Conservation (phyloP, 2,113 vertebrate genomes). For the Butastur rufipennis region DNA sequence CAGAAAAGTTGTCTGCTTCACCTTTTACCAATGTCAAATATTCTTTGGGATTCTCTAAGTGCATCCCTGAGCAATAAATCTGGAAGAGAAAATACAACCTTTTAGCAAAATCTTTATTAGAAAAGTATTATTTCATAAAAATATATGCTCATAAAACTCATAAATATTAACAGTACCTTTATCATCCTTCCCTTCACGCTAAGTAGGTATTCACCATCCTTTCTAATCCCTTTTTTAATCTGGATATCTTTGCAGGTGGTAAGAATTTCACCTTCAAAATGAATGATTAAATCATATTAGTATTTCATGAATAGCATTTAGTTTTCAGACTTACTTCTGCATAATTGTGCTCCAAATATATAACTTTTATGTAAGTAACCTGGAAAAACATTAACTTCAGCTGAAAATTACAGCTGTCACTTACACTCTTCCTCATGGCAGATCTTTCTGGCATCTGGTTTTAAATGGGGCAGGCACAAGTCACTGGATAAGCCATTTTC, state of each 20-base stretch:
- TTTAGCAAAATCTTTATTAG: conserved; percentile 6
- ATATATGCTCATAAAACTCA: not conserved
- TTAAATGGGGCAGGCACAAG: conserved; percentile 80
- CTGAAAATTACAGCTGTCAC: conserved; percentile 44
- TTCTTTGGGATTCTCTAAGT: conserved; percentile 85
- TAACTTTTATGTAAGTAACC: not conserved
- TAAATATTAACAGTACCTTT: conserved; percentile 78
- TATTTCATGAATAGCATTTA: not conserved
- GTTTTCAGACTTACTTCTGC: not conserved
- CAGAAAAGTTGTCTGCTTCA: conserved; percentile 94
- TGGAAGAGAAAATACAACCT: conserved; percentile 57
- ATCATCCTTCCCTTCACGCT: conserved; percentile 82
- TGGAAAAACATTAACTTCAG: not conserved
- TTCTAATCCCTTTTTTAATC: conserved; percentile 77
- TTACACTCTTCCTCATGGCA: conserved; percentile 86
- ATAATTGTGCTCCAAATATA: not conserved
- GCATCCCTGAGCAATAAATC: conserved; percentile 92
- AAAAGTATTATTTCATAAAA: not conserved
- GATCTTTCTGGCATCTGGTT: conserved; percentile 79
- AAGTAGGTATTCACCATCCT: conserved; percentile 88
- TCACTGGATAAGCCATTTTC: conserved; percentile 77
- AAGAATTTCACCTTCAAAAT: conserved; percentile 81
- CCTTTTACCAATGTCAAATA: conserved; percentile 88
- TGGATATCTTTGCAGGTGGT: conserved; percentile 87
- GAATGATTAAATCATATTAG: conserved; percentile 21